Base-by-base conservation (phyloP, 2,888 invertebrate species). In the Stegana nigrithorax region DNA sequence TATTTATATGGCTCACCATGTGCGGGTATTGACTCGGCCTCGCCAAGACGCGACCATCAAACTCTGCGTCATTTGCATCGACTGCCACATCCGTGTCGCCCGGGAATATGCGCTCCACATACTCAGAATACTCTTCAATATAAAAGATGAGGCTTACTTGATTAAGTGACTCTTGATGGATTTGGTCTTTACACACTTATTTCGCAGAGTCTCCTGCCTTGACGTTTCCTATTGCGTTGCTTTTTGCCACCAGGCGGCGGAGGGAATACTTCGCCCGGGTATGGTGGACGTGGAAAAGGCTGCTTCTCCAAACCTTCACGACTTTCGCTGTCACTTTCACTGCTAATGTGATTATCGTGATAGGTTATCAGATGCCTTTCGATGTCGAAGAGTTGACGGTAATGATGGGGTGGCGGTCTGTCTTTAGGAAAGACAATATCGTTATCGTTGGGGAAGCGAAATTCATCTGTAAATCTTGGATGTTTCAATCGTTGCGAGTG, bases 11-110 rank as follows among this genome's bases (percentile, higher is more conserved):
- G 1, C 67, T 21, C 75, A 84, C 85, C 84, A 85, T 85, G 62
- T 85, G 85, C 0, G 85, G 85, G 68, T 82, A 85, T 75, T 85
- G 75, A 25, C 84, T 84, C 6, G 84, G 83, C 21, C 70, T 64
- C 6, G 82, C 83, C 44, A 81, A 64, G 26, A 72, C 62, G 1
- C 85, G 82, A 2, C 85, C 85, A 69, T 81, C 79, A 57, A 85
- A 82, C 12, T 82, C 75, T 3, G 72, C 71, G 29, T 78, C 81
- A 32, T 78, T 73, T 2, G 79, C 79, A 62, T 81, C 81, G 17
- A 67, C 72, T 12, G 47, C 70, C 5, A 74, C 72, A 0, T 70
- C 82, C 6, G 70, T 65, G 58, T 83, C 83, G 45, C 78, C 74
- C 8, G 76, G 73, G 64, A 82, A 84, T 60, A 84, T 83, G 26